A percentile compares a stretch with the other conserved stretches of the same genome.
Conservation (phyloP, 2,888 invertebrate genomes). For the Amphipoea lucens region DNA sequence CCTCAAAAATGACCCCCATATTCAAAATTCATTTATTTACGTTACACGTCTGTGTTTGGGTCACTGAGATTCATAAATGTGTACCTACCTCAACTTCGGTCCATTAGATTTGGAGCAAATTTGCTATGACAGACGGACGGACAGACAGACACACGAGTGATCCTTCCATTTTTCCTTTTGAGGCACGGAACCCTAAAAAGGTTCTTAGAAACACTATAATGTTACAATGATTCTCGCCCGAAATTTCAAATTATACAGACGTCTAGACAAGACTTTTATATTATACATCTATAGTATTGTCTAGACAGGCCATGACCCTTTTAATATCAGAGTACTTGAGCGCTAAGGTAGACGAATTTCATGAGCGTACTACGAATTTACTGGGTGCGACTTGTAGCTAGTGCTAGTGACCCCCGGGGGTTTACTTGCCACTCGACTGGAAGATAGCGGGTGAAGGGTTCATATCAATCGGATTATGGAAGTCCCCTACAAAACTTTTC, state of each 20-base stretch:
- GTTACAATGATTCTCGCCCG: constrained; percentile 31
- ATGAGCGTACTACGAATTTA: constrained; percentile 47
- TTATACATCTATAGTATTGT: constrained; percentile 76
- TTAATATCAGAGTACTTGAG: constrained; percentile 68
- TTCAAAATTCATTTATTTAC: no score
- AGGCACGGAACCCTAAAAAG: not conserved
- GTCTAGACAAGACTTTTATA: constrained; percentile 80
- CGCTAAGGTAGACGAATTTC: constrained; percentile 59
- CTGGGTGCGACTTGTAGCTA: constrained; percentile 38
- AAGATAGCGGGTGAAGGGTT: constrained; percentile 24
- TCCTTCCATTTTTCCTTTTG: no score
- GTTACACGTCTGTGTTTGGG: no score
- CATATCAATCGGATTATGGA: constrained; percentile 36
- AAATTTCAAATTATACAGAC: constrained; percentile 67
- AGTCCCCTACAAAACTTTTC: constrained; percentile 23
- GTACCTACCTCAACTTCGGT: no score
- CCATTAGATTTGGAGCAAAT: no score
- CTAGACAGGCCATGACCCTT: constrained; percentile 87
- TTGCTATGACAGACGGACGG: no score
- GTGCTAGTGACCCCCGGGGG: constrained; percentile 43
- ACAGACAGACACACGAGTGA: no score
- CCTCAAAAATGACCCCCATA: no score
- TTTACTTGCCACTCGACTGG: constrained; percentile 17
- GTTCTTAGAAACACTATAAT: not conserved
- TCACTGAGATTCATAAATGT: no score